Evolutionary conservation across 2,797 vertebrate species (phyloP).

Genomic region (Pangasius mekongensis): DNA sequence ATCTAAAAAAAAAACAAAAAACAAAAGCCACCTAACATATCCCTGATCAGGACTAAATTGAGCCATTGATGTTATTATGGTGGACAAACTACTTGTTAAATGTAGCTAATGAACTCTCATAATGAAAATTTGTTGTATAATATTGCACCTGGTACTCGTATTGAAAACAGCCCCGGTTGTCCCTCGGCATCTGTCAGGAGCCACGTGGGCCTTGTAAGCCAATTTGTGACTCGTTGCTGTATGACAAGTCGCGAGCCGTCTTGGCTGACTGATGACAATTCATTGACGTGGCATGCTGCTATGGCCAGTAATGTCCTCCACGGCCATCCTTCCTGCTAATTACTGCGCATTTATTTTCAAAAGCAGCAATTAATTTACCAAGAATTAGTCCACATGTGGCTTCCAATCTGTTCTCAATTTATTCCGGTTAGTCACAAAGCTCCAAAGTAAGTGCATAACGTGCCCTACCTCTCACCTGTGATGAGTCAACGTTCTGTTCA

Average conservation of each 20-base stretch:
- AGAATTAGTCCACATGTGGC: constrained; percentile 18
- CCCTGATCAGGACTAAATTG: neutral
- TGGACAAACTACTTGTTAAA: neutral
- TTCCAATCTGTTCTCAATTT: constrained; percentile 47
- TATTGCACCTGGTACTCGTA: neutral
- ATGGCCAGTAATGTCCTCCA: constrained; percentile 21
- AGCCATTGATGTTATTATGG: neutral
- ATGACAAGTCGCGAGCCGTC: constrained; percentile 24
- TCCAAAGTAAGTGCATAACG: constrained; percentile 42
- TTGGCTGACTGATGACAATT: constrained; percentile 31
- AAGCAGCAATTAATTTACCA: constrained; percentile 17
- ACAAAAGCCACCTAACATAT: neutral
- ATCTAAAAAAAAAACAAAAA: neutral
- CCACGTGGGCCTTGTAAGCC: constrained; percentile 34
- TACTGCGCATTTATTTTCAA: constrained; percentile 5
- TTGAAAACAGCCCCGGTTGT: constrained; percentile 7
- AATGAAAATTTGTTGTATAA: neutral
- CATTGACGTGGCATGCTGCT: constrained; percentile 14
- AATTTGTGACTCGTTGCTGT: constrained; percentile 29
- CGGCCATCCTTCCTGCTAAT: constrained; percentile 1
- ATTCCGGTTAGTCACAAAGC: constrained; percentile 43
- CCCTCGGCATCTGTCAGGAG: constrained; percentile 31
- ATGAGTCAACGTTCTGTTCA: neutral
- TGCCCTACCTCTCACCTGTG: neutral
- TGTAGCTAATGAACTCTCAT: neutral